phyloP scores from a whole-genome alignment of 2,888 invertebrate species.

The Sympetrum striolatum region DNA sequence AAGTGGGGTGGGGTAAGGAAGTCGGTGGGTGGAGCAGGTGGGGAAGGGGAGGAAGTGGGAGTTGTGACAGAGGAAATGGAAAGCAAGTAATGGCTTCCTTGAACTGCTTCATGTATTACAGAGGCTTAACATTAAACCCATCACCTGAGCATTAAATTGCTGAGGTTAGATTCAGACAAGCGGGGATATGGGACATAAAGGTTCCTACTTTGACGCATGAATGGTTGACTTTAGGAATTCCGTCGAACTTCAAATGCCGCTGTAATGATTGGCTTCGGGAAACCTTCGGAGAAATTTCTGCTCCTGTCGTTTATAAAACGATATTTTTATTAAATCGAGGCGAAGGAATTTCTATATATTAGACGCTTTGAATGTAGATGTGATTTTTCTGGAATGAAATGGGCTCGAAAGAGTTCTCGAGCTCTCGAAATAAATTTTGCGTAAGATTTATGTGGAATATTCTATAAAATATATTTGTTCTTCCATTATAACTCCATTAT shows the following conservation, averaged over 20 bases:
- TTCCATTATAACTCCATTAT: too few relatives aligned
- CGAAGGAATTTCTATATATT: too few relatives aligned
- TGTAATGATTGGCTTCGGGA: neutral
- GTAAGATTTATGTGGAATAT: too few relatives aligned
- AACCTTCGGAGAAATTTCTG: neutral
- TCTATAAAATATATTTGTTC: too few relatives aligned
- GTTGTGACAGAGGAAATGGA: constrained; percentile 11
- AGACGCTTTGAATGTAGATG: too few relatives aligned
- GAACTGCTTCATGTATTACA: neutral
- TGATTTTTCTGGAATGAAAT: too few relatives aligned
- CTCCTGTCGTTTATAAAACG: neutral
- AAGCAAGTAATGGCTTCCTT: constrained; percentile 36
- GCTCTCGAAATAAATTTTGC: too few relatives aligned
- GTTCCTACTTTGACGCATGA: neutral
- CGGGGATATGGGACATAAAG: neutral
- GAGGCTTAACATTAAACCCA: constrained; percentile 7
- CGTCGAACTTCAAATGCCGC: neutral
- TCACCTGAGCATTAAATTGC: constrained; percentile 35
- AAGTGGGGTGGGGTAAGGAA: neutral
- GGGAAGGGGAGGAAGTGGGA: constrained; percentile 6
- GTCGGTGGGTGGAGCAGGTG: neutral
- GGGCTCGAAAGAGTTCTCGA: too few relatives aligned
- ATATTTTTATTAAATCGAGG: too few relatives aligned
- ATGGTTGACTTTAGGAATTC: neutral
- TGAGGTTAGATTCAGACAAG: neutral